A percentile compares a stretch with the other conserved stretches of the same genome.
phyloP scores from a whole-genome alignment of 2,113 vertebrate genomes.

The Globicephala melas region DNA sequence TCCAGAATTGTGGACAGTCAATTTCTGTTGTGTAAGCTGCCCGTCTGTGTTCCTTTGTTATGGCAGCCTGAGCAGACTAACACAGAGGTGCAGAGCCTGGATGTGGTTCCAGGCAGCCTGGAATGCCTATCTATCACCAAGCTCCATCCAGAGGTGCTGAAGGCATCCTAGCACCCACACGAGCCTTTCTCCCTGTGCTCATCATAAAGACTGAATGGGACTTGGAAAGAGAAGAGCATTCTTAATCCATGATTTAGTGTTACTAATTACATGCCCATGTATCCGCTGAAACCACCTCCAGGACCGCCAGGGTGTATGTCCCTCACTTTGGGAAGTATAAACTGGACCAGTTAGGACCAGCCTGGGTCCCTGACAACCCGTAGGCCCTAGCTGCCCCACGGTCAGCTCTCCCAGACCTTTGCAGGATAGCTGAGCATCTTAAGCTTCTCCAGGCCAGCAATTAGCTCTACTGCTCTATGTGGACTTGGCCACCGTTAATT shows the following conservation, averaged over 20 bases:
- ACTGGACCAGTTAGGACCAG: neutral
- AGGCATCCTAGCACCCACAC: neutral
- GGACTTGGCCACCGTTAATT: neutral
- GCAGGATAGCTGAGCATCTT: accelerated
- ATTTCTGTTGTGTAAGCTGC: neutral
- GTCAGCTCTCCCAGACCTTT: neutral
- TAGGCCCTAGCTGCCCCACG: neutral
- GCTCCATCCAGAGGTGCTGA: neutral
- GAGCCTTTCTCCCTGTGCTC: neutral
- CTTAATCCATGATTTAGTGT: neutral
- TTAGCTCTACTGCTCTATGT: neutral
- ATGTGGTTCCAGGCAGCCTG: neutral
- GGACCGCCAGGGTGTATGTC: neutral
- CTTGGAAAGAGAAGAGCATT: neutral
- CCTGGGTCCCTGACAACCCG: neutral
- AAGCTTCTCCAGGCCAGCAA: neutral
- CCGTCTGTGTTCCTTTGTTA: neutral
- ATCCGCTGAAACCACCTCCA: no score
- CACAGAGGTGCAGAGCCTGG: neutral
- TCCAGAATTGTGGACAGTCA: neutral
- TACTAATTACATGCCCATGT: neutral
- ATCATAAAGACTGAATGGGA: neutral
- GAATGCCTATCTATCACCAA: neutral
- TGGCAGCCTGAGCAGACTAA: neutral
- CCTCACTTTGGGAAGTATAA: neutral